A percentile compares a stretch with the other conserved stretches of the same genome.
phyloP scores from a whole-genome alignment of 1,140 invertebrate genomes.

The Aphidius ervi region DNA sequence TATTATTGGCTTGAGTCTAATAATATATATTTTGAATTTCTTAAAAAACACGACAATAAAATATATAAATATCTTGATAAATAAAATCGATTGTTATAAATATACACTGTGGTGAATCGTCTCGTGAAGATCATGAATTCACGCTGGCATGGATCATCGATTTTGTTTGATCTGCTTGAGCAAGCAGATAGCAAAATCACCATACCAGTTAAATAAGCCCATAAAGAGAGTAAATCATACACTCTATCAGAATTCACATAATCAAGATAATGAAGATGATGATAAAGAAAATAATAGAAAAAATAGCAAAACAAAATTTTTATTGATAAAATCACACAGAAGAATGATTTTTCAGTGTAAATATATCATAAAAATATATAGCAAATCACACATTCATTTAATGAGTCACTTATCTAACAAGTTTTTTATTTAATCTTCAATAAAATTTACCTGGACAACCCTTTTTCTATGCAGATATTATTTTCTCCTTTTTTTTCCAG shows the following conservation, averaged over 20 bases:
- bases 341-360: background rate
- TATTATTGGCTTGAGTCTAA: too few species aligned
- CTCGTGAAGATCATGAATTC: conserved; percentile 30
- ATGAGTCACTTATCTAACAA: conserved; percentile 18
- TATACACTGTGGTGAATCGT: background rate
- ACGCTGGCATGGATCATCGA: conserved; percentile 31
- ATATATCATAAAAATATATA: too few species aligned
- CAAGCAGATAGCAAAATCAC: conserved; percentile 6
- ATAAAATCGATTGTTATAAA: conserved; percentile 1
- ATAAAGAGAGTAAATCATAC: too few species aligned
- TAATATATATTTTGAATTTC: too few species aligned
- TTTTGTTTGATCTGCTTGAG: conserved; percentile 22
- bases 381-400: too few species aligned
- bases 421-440: conserved; percentile 7
- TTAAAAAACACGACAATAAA: background rate
- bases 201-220: too few species aligned
- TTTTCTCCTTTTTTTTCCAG: background rate
- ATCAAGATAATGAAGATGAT: too few species aligned
- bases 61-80: too few species aligned
- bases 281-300: too few species aligned
- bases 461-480: background rate
- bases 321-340: background rate
- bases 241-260: too few species aligned
- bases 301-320: background rate
- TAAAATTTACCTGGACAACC: background rate